Base-by-base conservation (phyloP, 2,113 vertebrate genomes). In the Hemichromis elongatus region DNA sequence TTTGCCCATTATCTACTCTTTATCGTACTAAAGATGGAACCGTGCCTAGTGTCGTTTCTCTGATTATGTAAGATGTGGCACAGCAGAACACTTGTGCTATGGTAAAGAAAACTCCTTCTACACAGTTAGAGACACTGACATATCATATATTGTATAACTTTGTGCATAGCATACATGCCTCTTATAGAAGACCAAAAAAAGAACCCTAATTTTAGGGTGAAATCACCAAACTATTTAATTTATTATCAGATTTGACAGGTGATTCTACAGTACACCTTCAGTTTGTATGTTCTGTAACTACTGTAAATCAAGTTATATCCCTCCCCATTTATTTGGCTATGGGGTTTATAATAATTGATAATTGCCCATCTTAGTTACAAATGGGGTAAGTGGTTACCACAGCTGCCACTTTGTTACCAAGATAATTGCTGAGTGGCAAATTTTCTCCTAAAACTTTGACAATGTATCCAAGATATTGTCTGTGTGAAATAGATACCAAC, bases 381-480 rank as follows among this genome's bases (percentile, higher is more conserved):
- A 70, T 37, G 37, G 21, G 0, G 5, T 45, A 10, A 70, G 1
- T 0, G 3, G 10, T 73, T 47, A 47, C 8, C 14, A 73, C 40
- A 47, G 40, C 26, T 28, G 21, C 24, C 24, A 18, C 14, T 73
- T 45, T 70, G 40, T 70, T 70, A 70, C 66, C 66, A 45, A 26
- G 40, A 73, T 73, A 40, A 0, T 13, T 73, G 66, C 9, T 28
- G 42, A 30, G 42, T 73, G 0, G 42, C 26, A 28, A 50, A 50
- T 50, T 19, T 73, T 28, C 42, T 19, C 42, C 42, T 50, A 73
- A 11, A 28, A 19, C 42, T 30, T 50, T 50, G 1, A 73, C 42
- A 73, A 50, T 73, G 2, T 73, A 73, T 19, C 42, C 16, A 73
- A 73, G 14, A 47, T 10, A 45, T 26, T 47, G 45, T 47, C 45